phyloP scores from a whole-genome alignment of 2,888 invertebrate species.

The Gymnoscelis rufifasciata region DNA sequence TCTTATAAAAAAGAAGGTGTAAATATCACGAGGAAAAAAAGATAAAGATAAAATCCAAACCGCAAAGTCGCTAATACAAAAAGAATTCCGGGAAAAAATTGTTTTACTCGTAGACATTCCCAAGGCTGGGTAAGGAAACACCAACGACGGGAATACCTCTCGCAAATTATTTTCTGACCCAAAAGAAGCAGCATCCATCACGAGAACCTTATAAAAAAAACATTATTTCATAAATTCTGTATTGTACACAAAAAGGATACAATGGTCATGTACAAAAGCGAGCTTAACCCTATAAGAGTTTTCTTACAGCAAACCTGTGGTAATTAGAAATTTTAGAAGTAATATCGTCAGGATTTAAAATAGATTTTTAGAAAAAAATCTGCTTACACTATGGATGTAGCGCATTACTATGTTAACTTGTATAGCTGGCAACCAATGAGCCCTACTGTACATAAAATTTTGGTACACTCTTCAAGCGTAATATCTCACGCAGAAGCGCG shows the following conservation, averaged over 20 bases:
- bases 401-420: conserved; percentile 2
- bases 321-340: neutral
- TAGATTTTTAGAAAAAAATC: neutral
- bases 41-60: conserved; percentile 4
- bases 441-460: conserved; percentile 2
- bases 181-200: conserved; percentile 1
- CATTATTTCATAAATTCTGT: too few species aligned
- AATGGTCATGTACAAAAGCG: too few species aligned
- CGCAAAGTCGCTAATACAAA: conserved; percentile 1
- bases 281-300: too few species aligned
- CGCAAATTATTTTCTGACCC: conserved; percentile 12
- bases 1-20: too few species aligned
- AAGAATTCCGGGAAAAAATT: conserved; percentile 9
- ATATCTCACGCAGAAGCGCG: neutral
- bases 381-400: conserved; percentile 2
- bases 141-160: conserved; percentile 11
- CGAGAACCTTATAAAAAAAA: neutral
- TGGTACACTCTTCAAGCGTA: conserved; percentile 2
- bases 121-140: conserved; percentile 11
- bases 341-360: conserved; percentile 1
- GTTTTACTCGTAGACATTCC: conserved; percentile 12
- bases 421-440: conserved; percentile 4
- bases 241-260: too few species aligned
- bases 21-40: too few species aligned
- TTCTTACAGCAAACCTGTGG: too few species aligned